Conservation (phyloP, 2,797 vertebrate genomes). For the Chrosomus eos region DNA sequence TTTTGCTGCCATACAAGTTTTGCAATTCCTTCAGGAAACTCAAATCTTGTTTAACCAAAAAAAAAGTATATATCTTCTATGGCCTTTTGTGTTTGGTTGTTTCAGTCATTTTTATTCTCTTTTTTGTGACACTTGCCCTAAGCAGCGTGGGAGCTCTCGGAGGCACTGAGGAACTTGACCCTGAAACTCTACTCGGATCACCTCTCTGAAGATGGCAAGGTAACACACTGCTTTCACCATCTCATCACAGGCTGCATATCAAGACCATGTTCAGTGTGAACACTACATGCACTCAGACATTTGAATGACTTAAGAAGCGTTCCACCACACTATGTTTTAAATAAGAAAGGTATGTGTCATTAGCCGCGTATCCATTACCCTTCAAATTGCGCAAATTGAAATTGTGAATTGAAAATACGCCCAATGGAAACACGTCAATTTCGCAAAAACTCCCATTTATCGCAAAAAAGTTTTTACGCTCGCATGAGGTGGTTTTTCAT, state of each 20-base stretch:
- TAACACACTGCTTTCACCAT: conserved; percentile 57
- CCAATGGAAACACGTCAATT: too few species aligned
- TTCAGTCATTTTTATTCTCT: conserved; percentile 37
- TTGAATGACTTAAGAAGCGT: neutral
- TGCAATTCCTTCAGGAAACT: too few species aligned
- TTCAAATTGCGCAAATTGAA: too few species aligned
- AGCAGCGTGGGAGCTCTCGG: conserved; percentile 76
- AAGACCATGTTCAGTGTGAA: conserved; percentile 7
- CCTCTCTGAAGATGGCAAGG: conserved; percentile 84
- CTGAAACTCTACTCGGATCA: conserved; percentile 81
- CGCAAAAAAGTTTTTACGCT: too few species aligned
- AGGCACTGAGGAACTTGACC: conserved; percentile 77
- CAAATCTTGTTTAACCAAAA: neutral
- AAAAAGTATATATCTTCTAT: neutral
- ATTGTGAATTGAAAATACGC: too few species aligned
- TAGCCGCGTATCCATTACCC: too few species aligned
- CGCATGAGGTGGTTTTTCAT: too few species aligned
- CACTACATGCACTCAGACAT: neutral
- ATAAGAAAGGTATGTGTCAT: conserved; percentile 11
- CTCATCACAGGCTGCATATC: conserved; percentile 16
- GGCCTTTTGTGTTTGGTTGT: neutral
- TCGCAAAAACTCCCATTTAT: too few species aligned
- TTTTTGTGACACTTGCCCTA: conserved; percentile 41
- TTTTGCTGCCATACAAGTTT: neutral
- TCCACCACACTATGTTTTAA: neutral